Percentiles rank a stretch among this genome's conserved stretches.
These are phyloP conservation scores for Pterobdella sp. DNA, from an alignment of 2,888 invertebrate genomes.

Conservation along the genomic window DNA sequence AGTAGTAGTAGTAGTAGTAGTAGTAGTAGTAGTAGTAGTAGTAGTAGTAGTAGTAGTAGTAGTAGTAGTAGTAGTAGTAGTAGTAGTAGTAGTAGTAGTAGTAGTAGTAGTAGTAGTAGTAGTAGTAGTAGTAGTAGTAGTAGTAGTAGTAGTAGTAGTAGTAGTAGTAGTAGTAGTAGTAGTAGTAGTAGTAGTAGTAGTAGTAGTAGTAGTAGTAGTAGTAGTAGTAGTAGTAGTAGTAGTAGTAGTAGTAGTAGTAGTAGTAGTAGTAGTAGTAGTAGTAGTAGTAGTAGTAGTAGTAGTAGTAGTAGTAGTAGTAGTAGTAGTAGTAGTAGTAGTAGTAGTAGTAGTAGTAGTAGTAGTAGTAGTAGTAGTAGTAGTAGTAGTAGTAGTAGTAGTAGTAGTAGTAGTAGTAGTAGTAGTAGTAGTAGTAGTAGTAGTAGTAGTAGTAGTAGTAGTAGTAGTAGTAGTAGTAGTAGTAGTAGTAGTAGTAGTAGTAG, in stretches of 20 bases:
- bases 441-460: constrained; percentile 1
- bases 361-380: too few relatives aligned
- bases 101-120: constrained; percentile 29
- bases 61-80: constrained; percentile 24
- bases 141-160: constrained; percentile 14
- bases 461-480: neutral
- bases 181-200: constrained; percentile 6
- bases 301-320: constrained; percentile 20
- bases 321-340: constrained; percentile 20
- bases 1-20: constrained; percentile 1
- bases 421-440: constrained; percentile 7
- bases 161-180: constrained; percentile 16
- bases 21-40: constrained; percentile 18
- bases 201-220: constrained; percentile 31
- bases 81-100: constrained; percentile 27
- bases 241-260: constrained; percentile 32
- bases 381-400: neutral
- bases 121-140: constrained; percentile 27
- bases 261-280: constrained; percentile 18
- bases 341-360: constrained; percentile 15
- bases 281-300: constrained; percentile 6
- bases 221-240: constrained; percentile 32
- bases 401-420: neutral
- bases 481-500: constrained; percentile 2
- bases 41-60: constrained; percentile 26